Base-by-base conservation (phyloP, 2,797 vertebrate genomes). In the Phrynocephalus forsythii region DNA sequence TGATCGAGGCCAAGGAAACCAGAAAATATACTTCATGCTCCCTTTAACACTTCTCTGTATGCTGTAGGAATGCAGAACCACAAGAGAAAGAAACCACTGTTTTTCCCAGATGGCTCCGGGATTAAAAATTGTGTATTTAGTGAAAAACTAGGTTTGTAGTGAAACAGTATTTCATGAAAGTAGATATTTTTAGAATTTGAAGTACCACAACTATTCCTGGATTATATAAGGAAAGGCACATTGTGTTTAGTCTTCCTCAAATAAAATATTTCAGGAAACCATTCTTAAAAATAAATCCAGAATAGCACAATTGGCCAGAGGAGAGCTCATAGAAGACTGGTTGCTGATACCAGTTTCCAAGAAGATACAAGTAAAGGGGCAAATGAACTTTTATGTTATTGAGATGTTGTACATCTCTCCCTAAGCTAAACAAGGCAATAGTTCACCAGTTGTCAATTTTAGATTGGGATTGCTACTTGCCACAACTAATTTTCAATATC, bases 171-270 rank as follows among this genome's bases (percentile, higher is more conserved):
- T 97, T 97, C 97, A 97, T 97, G 96, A 96, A 96, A 96, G 96
- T 97, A 97, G 96, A 97, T 97, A 97, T 97, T 97, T 97, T 97
- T 97, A 97, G 97, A 97, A 96, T 95, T 97, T 97, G 95, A 97
- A 97, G 96, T 96, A 96, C 94, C 96, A 96, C 96, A 96, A 91
- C 95, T 96, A 95, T 97, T 96, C 96, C 96, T 97, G 96, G 95
- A 95, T 96, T 97, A 94, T 97, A 94, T 93, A 91, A 97, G 93
- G 96, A 97, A 97, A 96, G 96, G 96, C 96, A 95, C 94, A 93
- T 96, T 96, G 95, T 91, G 44, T 96, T 97, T 96, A 97, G 97
- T 97, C 97, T 97, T 97, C 97, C 97, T 97, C 96, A 94, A 67
- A 88, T 95, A 95, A 96, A 96, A 96, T 94, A 89, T 94, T 94